Conservation (phyloP, 2,113 vertebrate genomes). For the Uria lomvia region DNA sequence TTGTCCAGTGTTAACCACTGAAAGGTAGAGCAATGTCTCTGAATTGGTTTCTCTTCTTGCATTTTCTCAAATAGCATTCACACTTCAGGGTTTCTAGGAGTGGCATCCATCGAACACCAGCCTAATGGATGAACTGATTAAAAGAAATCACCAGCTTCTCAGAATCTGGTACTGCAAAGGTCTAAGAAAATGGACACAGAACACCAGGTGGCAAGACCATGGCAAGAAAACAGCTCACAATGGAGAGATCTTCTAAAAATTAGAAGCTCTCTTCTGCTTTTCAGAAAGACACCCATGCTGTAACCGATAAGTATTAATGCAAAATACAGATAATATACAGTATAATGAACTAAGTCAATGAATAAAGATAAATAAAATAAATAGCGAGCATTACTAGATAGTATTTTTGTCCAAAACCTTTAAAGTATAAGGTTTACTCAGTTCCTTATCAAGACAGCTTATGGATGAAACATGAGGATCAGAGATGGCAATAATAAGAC, state of each 20-base stretch:
- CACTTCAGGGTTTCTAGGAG: neutral
- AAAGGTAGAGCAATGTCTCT: neutral
- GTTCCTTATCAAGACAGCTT: neutral
- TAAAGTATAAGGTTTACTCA: neutral
- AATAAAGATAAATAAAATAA: neutral
- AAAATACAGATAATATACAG: neutral
- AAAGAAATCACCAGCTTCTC: neutral
- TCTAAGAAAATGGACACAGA: neutral
- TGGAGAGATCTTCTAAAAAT: neutral
- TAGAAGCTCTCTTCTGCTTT: neutral
- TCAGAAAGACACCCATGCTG: neutral
- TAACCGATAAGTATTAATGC: neutral
- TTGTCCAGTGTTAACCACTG: neutral
- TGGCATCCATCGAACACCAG: neutral
- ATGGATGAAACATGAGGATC: accelerated
- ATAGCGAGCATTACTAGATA: accelerated
- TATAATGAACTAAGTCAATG: neutral
- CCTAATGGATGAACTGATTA: neutral
- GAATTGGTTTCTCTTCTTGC: neutral
- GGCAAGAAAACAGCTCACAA: neutral
- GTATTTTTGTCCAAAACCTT: neutral
- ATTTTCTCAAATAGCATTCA: neutral
- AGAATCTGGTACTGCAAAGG: neutral
- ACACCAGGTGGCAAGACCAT: no score
- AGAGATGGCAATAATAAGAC: neutral